Base-by-base conservation (phyloP, 1,140 invertebrate genomes). In the Pseudomyrmex flavicornis region DNA sequence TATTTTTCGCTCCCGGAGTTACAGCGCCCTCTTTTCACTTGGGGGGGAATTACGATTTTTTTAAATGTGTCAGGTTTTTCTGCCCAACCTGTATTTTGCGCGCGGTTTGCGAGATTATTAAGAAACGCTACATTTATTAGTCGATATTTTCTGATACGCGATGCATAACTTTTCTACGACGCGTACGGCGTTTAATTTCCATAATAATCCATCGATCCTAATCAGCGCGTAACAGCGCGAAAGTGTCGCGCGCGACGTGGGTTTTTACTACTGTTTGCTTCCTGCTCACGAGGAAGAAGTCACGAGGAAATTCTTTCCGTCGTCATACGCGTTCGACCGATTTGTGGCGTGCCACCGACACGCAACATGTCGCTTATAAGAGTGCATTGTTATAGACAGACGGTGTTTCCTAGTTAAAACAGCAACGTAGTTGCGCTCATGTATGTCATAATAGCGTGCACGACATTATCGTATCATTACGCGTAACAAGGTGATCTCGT, bases 401-500 rank as follows among this genome's bases (percentile, higher is more conserved):
- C 8, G 44, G 58, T 35, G 5, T 69, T 80, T 44, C 54, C 44
- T 5, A 17, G 13, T n/a, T 50, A 15, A 15, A 70, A 46, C 35
- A 80, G n/a, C 44, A 54, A 70, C 76, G 48, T 48, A 48, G 20
- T 80, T 20, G 35, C 7, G 61, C 61, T 65, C 61, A 22, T 52
- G 74, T 59, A 26, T 7, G 44, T 44, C 54, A 48, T 59, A 80
- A 46, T 79, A 13, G 12, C 10, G 50, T 13, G 54, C 75, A 35
- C 65, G 44, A 59, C 35, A 20, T 59, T 79, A 79, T 17, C 20
- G 75, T 50, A 58, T 77, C 75, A 77, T 75, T 75, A 75, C 48
- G 62, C 48, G 44, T 77, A 56, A 77, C 62, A 77, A 66, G 66
- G 44, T 22, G 62, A 26, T 68, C 48, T 44, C 17, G 48, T 56